phyloP scores from a whole-genome alignment of 2,888 invertebrate genomes.

The Hirtodrosophila histrioides region DNA sequence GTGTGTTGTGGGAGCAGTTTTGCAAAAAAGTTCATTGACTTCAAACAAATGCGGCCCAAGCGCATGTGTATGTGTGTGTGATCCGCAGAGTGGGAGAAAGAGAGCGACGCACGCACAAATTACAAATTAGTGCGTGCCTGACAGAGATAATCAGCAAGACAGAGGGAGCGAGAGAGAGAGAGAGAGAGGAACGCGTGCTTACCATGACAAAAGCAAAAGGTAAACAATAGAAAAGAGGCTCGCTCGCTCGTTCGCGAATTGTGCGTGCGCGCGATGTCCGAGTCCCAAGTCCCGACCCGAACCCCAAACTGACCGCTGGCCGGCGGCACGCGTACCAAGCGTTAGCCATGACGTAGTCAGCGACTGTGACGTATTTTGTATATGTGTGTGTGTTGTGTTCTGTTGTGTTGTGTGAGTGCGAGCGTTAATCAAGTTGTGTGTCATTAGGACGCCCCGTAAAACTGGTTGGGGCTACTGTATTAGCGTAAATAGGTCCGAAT shows the following conservation, averaged over 20 bases:
- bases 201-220: conserved; percentile 29
- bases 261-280: conserved; percentile 41
- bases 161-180: conserved; percentile 16
- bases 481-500: not conserved
- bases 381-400: no score
- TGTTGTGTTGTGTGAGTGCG: conserved; percentile 16
- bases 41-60: conserved; percentile 55
- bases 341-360: conserved; percentile 36
- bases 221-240: conserved; percentile 57
- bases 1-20: conserved; percentile 19
- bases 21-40: conserved; percentile 72
- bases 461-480: conserved; percentile 39
- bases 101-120: conserved; percentile 38
- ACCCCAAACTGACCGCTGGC: conserved; percentile 28
- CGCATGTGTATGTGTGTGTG: conserved; percentile 30
- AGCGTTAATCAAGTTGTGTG: conserved; percentile 44
- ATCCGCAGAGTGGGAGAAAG: conserved; percentile 15
- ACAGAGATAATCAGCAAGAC: conserved; percentile 9
- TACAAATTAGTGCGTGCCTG: conserved; percentile 42
- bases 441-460: conserved; percentile 48
- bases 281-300: conserved; percentile 12
- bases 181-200: conserved; percentile 13
- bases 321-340: conserved; percentile 33
- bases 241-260: conserved; percentile 40
- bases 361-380: conserved; percentile 24